phyloP scores from a whole-genome alignment of 2,113 vertebrate genomes.

The Edolisoma coerulescens region DNA sequence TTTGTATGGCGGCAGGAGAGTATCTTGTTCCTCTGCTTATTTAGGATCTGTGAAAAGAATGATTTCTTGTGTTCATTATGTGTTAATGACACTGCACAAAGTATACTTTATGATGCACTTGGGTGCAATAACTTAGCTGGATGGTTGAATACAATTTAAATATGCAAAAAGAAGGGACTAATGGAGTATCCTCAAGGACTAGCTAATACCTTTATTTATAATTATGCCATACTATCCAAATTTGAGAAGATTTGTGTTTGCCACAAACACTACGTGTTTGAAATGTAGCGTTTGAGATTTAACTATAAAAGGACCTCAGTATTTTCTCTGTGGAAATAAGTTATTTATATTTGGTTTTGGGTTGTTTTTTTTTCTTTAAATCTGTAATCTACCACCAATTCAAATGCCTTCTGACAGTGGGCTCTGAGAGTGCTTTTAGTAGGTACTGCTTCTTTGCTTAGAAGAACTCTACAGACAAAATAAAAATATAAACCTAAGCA shows the following conservation, averaged over 20 bases:
- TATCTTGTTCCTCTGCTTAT: not conserved
- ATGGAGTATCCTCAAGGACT: not conserved
- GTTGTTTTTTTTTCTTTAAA: not conserved
- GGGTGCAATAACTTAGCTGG: not conserved
- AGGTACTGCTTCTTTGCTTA: not conserved
- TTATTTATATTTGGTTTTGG: not conserved
- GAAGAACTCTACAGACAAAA: not conserved
- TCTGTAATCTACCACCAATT: not conserved
- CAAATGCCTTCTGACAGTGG: not conserved
- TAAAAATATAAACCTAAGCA: not conserved
- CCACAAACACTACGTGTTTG: not conserved
- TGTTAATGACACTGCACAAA: not conserved
- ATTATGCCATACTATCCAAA: not conserved
- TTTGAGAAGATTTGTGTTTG: not conserved
- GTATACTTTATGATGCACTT: not conserved
- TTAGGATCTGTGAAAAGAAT: not conserved
- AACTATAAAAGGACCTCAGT: not conserved
- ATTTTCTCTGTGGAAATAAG: not conserved
- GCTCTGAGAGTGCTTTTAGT: not conserved
- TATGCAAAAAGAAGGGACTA: not conserved
- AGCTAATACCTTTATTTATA: not conserved
- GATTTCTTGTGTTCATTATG: not conserved
- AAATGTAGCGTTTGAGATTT: not conserved
- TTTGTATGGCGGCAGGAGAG: not conserved
- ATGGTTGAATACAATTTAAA: slow-evolving; percentile 9